Conservation (phyloP, 2,113 vertebrate genomes). For the Hystrix brachyura region DNA sequence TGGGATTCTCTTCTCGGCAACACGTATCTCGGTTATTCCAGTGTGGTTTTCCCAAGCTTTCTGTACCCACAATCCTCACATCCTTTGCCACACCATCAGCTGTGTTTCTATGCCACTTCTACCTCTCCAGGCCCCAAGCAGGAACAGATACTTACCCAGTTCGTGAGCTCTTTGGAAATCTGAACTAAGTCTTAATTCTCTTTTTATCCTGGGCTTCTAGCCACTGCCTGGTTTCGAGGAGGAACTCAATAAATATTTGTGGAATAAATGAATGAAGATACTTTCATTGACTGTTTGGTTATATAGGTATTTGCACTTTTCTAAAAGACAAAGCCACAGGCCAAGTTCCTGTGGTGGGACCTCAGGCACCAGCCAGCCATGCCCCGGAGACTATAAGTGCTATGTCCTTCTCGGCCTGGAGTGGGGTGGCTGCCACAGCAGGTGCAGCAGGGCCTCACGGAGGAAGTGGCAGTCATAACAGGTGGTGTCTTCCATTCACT, state of each 20-base stretch:
- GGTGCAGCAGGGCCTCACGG: neutral
- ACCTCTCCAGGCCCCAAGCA: neutral
- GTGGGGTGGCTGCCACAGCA: constrained; percentile 33
- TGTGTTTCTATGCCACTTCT: neutral
- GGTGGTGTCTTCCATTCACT: neutral
- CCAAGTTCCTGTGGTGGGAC: neutral
- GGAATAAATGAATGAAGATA: neutral
- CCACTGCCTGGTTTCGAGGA: neutral
- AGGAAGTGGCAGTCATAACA: neutral
- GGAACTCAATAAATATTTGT: neutral
- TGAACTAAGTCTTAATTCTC: neutral
- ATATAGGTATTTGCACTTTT: constrained; percentile 36
- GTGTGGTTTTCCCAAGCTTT: neutral
- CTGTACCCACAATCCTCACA: neutral
- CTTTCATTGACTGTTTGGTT: neutral
- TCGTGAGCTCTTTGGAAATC: neutral
- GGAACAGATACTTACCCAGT: neutral
- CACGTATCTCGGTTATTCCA: neutral
- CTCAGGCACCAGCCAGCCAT: constrained; percentile 17
- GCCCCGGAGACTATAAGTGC: neutral
- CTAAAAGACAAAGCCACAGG: neutral
- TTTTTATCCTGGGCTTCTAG: neutral
- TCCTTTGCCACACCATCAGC: neutral
- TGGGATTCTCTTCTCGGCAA: neutral
- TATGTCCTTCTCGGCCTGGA: neutral